phyloP scores from a whole-genome alignment of 2,888 invertebrate genomes.

The Nudaria mundana region DNA sequence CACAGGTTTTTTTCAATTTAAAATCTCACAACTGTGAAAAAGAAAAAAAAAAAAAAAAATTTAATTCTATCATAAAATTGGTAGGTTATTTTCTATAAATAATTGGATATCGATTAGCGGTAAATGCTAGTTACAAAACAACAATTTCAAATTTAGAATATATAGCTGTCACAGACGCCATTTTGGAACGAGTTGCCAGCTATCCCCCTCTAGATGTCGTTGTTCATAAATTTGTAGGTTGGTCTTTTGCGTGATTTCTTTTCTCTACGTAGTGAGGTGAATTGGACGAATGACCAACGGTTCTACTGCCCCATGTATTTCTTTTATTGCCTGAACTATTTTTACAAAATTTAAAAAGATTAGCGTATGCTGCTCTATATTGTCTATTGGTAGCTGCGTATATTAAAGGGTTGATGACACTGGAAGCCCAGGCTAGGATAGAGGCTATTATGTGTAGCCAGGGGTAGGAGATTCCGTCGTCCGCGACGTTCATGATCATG shows the following conservation, averaged over 20 bases:
- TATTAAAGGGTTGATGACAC: conserved; percentile 94
- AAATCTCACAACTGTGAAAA: too few relatives aligned
- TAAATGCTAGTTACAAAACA: too few relatives aligned
- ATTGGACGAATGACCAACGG: conserved; percentile 71
- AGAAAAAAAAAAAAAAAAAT: too few relatives aligned
- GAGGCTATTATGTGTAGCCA: conserved; percentile 91
- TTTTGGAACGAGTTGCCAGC: too few relatives aligned
- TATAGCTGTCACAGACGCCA: background rate
- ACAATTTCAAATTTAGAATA: too few relatives aligned
- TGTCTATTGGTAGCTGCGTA: conserved; percentile 94
- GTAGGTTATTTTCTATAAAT: too few relatives aligned
- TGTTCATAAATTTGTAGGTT: conserved; percentile 68
- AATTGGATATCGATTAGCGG: too few relatives aligned
- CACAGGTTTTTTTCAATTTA: too few relatives aligned
- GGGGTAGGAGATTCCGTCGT: conserved; percentile 86
- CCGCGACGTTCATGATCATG: conserved; percentile 93
- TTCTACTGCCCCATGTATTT: conserved; percentile 72
- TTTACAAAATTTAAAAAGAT: conserved; percentile 71
- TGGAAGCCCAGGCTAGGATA: conserved; percentile 93
- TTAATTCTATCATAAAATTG: too few relatives aligned
- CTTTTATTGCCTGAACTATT: conserved; percentile 58
- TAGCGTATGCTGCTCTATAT: conserved; percentile 84
- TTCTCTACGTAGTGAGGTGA: conserved; percentile 70
- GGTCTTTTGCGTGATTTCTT: conserved; percentile 60
- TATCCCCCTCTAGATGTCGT: conserved; percentile 19